phyloP scores from a whole-genome alignment of 1,140 invertebrate genomes.

The Vollenhovia emeryi region DNA sequence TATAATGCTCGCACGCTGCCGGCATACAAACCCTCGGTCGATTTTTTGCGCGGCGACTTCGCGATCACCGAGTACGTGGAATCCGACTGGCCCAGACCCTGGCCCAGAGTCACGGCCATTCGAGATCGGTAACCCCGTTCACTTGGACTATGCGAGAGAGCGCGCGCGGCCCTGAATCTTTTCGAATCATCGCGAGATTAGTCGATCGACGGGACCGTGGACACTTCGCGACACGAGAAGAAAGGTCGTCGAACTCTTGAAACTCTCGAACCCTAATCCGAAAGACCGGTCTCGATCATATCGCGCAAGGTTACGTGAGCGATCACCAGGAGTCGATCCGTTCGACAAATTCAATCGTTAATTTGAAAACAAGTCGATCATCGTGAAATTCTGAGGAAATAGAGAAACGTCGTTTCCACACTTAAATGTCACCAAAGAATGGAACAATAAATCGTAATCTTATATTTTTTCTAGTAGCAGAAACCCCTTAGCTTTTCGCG shows the following conservation, averaged over 20 bases:
- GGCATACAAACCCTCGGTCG: conserved; percentile 6
- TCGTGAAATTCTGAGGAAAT: background rate
- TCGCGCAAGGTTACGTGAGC: conserved; percentile 66
- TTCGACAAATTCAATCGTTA: background rate
- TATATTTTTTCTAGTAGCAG: no score
- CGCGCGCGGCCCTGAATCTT: conserved; percentile 11
- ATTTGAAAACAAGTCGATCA: background rate
- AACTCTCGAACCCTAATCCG: conserved; percentile 62
- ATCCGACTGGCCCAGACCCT: conserved; percentile 61
- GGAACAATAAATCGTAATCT: background rate
- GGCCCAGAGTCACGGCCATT: conserved; percentile 65
- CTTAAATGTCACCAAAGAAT: background rate
- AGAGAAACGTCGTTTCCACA: background rate
- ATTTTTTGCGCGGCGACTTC: conserved; percentile 36
- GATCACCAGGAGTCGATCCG: conserved; percentile 23
- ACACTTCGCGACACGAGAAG: conserved; percentile 26
- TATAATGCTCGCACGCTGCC: background rate
- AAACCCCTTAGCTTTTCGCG: background rate
- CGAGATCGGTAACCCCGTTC: conserved; percentile 66
- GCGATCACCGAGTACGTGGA: conserved; percentile 57
- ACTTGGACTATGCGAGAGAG: conserved; percentile 41
- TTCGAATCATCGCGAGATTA: conserved; percentile 5
- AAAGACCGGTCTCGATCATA: conserved; percentile 67
- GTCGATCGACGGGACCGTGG: conserved; percentile 13
- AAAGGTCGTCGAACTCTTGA: conserved; percentile 60